Evolutionary conservation across 2,888 invertebrate species (phyloP), one percentile per base, ranked within the genome.

Genomic region (Catonia carolina): DNA sequence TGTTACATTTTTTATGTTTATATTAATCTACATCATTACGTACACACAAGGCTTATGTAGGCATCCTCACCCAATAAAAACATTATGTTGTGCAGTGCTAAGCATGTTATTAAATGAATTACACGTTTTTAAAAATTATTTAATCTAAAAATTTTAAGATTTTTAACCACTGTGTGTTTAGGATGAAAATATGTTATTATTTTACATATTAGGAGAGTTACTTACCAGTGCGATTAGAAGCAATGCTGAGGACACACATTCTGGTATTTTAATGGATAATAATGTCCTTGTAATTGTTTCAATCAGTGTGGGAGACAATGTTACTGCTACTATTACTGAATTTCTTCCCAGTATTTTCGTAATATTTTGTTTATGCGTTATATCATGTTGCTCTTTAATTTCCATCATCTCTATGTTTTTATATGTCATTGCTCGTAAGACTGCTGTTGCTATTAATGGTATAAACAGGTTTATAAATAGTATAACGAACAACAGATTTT

Each of bases 201-300:
- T n/a, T n/a, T n/a, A n/a, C n/a, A n/a, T n/a, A n/a, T n/a, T n/a
- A n/a, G n/a, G n/a, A n/a, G n/a, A n/a, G n/a, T 27, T 6, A 27
- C 27, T 45, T 20, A 45, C 45, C 45, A 23, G 39, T 8, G 41
- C 53, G n/a, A 41, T 18, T 15, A 53, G 39, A 17, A 42, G 39
- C 12, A 53, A n/a, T n/a, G 41, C 8, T 7, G 39, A 33, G 12
- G 17, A 27, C 20, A 53, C 10, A 18, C 41, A 41, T 41, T 53
- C 39, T 6, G 53, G 53, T 18, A 42, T 15, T 31, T 20, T 41
- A 4, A 39, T 53, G 8, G 41, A 53, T n/a, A 53, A 27, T 42
- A 41, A 31, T 14, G 39, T 41, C 17, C 20, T 23, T 20, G 31
- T 18, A 14, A 23, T 31, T 12, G 27, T 41, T 17, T 53, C 53